phyloP scores from a whole-genome alignment of 2,888 invertebrate species.

The Chaitophorus viminalis region DNA sequence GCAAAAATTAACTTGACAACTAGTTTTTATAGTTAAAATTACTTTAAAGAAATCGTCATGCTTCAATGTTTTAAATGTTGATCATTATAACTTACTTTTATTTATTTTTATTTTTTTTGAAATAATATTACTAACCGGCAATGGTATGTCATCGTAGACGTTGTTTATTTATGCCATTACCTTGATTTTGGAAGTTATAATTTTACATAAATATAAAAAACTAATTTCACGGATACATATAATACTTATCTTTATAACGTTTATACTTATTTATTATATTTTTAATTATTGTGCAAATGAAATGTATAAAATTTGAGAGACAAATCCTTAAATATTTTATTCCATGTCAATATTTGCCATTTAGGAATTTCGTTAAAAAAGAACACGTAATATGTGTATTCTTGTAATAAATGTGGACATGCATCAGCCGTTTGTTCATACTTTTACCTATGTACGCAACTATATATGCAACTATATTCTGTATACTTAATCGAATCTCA shows the following conservation, averaged over 20 bases:
- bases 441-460: too few species aligned
- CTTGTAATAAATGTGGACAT: too few species aligned
- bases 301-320: background rate
- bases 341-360: background rate
- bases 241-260: too few species aligned
- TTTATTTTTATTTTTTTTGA: background rate
- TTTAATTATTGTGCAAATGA: too few species aligned
- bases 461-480: too few species aligned
- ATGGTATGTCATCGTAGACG: background rate
- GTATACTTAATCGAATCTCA: too few species aligned
- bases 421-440: too few species aligned
- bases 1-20: slow-evolving; percentile 16
- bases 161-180: slow-evolving; percentile 22
- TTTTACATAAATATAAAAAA: too few species aligned
- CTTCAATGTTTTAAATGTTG: background rate
- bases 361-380: background rate
- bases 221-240: too few species aligned
- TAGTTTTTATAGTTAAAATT: background rate
- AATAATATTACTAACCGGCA: background rate
- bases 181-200: slow-evolving; percentile 21
- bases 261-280: too few species aligned
- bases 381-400: background rate
- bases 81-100: slow-evolving; percentile 27
- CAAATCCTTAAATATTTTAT: background rate
- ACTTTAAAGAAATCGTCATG: background rate